phyloP scores from a whole-genome alignment of 2,888 invertebrate species.

The Fabriciana adippe region DNA sequence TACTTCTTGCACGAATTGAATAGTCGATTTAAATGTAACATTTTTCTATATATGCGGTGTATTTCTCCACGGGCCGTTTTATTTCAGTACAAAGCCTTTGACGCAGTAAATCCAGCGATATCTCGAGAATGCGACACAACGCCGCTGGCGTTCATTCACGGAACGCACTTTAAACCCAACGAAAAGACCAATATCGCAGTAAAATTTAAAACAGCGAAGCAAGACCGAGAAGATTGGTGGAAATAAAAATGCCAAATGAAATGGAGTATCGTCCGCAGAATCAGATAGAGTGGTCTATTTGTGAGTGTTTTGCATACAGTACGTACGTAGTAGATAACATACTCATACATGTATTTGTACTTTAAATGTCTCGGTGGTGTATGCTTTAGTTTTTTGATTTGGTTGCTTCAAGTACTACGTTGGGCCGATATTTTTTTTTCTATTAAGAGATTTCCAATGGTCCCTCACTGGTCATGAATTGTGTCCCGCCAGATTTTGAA shows the following conservation, averaged over 20 bases:
- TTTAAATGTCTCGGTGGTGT: too few species aligned
- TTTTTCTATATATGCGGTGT: slow-evolving; percentile 56
- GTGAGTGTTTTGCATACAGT: background rate
- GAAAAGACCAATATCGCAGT: slow-evolving; percentile 54
- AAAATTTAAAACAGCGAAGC: slow-evolving; percentile 65
- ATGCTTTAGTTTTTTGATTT: too few species aligned
- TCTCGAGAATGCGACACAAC: slow-evolving; percentile 73
- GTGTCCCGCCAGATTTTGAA: too few species aligned
- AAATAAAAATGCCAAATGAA: slow-evolving; percentile 25
- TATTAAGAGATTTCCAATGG: too few species aligned
- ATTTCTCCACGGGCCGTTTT: slow-evolving; percentile 78
- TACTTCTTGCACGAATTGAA: slow-evolving; percentile 76
- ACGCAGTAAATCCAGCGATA: slow-evolving; percentile 77
- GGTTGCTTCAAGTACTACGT: too few species aligned
- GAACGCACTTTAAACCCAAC: slow-evolving; percentile 44
- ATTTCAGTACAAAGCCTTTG: slow-evolving; percentile 75
- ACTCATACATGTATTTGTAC: too few species aligned
- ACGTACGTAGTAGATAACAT: too few species aligned
- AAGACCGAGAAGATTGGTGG: slow-evolving; percentile 20
- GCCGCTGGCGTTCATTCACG: slow-evolving; percentile 47
- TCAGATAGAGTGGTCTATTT: slow-evolving; percentile 1
- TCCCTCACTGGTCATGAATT: too few species aligned
- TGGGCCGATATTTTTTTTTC: too few species aligned
- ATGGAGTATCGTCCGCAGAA: slow-evolving; percentile 25
- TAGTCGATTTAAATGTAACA: slow-evolving; percentile 76